phyloP scores from a whole-genome alignment of 2,888 invertebrate species.

The Ormyrus rosae region DNA sequence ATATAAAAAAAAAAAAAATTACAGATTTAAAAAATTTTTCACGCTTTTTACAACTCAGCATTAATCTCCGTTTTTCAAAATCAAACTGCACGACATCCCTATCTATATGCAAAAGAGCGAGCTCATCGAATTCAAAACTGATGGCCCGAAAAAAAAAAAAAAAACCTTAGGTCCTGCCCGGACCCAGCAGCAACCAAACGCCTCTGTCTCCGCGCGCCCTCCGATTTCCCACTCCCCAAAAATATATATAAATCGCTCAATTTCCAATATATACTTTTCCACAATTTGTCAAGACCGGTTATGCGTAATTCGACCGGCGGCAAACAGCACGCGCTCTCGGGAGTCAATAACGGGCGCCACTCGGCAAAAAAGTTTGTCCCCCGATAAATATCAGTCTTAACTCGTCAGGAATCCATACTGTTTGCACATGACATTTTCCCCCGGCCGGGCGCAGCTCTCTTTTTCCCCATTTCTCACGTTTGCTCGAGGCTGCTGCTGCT shows the following conservation, averaged over 20 bases:
- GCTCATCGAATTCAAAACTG: no score
- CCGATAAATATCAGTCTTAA: slow-evolving; percentile 21
- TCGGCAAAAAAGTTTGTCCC: slow-evolving; percentile 11
- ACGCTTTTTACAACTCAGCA: no score
- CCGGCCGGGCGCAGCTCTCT: neutral
- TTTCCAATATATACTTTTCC: slow-evolving; percentile 23
- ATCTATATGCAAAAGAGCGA: no score
- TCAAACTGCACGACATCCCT: no score
- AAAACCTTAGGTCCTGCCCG: no score
- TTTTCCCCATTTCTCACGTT: slow-evolving; percentile 41
- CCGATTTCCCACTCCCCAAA: neutral
- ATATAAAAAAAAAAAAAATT: no score
- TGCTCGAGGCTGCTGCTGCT: neutral
- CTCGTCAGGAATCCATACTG: neutral
- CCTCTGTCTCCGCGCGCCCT: no score
- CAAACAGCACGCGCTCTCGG: neutral
- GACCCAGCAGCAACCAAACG: no score
- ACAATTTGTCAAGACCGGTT: slow-evolving; percentile 33
- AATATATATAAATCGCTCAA: slow-evolving; percentile 19
- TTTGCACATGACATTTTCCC: slow-evolving; percentile 29
- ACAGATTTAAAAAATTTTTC: no score
- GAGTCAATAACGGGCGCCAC: neutral
- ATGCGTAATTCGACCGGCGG: slow-evolving; percentile 13
- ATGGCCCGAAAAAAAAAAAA: no score
- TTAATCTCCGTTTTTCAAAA: no score